Evolutionary conservation across 2,113 vertebrate genomes (phyloP).

Genomic region (Laticauda laticaudata): DNA sequence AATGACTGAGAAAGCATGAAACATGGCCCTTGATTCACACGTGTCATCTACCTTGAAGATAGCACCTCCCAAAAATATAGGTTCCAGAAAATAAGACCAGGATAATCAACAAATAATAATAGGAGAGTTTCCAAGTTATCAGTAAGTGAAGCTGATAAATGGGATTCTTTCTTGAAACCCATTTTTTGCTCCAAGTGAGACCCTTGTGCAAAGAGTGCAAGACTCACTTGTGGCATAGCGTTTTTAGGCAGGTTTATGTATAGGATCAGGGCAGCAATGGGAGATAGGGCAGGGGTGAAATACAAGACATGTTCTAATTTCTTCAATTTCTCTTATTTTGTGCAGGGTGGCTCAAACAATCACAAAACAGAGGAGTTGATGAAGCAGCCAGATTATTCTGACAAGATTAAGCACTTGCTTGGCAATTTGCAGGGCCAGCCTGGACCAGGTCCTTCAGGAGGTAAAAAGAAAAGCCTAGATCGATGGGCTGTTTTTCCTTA

Average conservation of each 20-base stretch:
- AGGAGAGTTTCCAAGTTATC: background rate
- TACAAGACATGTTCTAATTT: background rate
- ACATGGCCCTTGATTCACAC: background rate
- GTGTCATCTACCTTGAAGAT: background rate
- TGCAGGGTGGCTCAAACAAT: slow-evolving; percentile 77
- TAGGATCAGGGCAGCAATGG: background rate
- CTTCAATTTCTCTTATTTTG: background rate
- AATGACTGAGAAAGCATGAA: background rate
- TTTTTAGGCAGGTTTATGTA: background rate
- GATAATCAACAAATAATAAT: background rate
- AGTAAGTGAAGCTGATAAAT: background rate
- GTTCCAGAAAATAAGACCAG: background rate
- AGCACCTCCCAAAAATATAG: background rate
- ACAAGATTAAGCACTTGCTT: slow-evolving; percentile 89
- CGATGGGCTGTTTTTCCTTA: background rate
- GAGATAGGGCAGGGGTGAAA: background rate
- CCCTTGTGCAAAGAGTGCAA: background rate
- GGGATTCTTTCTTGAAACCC: slow-evolving; percentile 2
- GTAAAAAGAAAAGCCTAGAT: slow-evolving; percentile 1
- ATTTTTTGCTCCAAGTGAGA: background rate
- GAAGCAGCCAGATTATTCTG: slow-evolving; percentile 89
- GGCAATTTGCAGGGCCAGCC: slow-evolving; percentile 71
- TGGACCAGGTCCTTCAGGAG: slow-evolving; percentile 47
- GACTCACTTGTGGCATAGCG: background rate
- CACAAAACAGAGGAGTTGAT: slow-evolving; percentile 88